phyloP scores from a whole-genome alignment of 2,113 vertebrate species.

The Microtus richardsoni region DNA sequence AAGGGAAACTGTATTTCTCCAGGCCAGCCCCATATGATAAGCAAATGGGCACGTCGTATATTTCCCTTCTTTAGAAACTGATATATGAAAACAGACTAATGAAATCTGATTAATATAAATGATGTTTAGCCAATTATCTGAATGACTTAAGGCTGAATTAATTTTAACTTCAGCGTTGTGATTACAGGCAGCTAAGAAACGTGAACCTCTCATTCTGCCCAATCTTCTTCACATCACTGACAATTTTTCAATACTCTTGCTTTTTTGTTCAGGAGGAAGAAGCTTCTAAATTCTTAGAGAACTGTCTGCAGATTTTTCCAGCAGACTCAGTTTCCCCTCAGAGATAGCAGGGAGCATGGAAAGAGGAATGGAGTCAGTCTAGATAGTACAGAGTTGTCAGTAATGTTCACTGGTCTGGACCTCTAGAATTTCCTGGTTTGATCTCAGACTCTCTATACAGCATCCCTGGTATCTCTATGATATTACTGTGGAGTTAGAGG shows the following conservation, averaged over 20 bases:
- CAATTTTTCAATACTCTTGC: not conserved
- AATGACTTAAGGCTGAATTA: constrained; percentile 58
- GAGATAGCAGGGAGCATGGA: not conserved
- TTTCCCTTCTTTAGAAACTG: not conserved
- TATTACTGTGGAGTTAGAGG: not conserved
- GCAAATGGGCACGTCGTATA: not conserved
- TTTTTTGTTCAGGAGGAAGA: not conserved
- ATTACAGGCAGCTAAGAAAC: not conserved
- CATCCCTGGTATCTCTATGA: not conserved
- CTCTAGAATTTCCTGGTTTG: not conserved
- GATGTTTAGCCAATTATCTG: constrained; percentile 63
- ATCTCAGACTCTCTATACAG: not conserved
- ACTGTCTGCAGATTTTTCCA: not conserved
- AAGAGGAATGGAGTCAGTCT: not conserved
- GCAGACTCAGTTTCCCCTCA: not conserved
- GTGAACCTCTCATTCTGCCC: not conserved
- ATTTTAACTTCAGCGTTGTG: constrained; percentile 46
- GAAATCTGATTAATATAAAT: constrained; percentile 55
- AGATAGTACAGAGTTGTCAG: fast-evolving
- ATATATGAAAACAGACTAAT: constrained; percentile 48
- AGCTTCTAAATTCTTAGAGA: not conserved
- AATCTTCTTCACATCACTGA: not conserved
- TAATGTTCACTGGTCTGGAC: fast-evolving
- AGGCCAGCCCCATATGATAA: not conserved
- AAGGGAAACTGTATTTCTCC: not conserved